A percentile compares a stretch with the other conserved stretches of the same genome.
These are phyloP conservation scores for Willisornis vidua DNA, from an alignment of 2,113 vertebrate genomes.

Conservation along the genomic window DNA sequence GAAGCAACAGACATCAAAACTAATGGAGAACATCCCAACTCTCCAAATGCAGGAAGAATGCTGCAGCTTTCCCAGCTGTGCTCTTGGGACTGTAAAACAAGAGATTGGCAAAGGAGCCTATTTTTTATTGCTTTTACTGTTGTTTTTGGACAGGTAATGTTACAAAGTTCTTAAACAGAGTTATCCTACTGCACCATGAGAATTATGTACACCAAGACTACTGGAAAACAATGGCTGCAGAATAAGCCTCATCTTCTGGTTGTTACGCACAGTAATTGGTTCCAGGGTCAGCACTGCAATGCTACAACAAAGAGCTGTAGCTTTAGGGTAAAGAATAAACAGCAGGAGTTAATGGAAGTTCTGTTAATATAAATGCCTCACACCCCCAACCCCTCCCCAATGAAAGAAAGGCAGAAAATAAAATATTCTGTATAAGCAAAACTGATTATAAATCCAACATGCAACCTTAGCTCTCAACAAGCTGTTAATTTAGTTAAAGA, in stretches of 20 bases:
- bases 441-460: not conserved
- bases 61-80: not conserved
- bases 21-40: conserved; percentile 45
- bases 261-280: conserved; percentile 37
- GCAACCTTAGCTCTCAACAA: conserved; percentile 10
- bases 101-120: not conserved
- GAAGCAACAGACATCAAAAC: conserved; percentile 48
- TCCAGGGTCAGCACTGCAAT: conserved; percentile 54
- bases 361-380: not conserved
- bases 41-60: not conserved
- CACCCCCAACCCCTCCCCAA: not conserved
- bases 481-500: conserved; percentile 21
- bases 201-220: not conserved
- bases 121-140: not conserved
- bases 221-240: conserved; percentile 17
- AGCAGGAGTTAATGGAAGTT: conserved; percentile 36
- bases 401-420: not conserved
- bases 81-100: not conserved
- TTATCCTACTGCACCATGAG: not conserved
- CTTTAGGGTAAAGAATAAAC: conserved; percentile 60
- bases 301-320: conserved; percentile 39
- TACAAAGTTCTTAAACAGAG: not conserved
- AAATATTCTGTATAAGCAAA: not conserved
- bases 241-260: not conserved
- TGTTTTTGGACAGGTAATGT: not conserved